A percentile compares a stretch with the other conserved stretches of the same genome.
Evolutionary conservation across 2,888 invertebrate species (phyloP).

Genomic region (Meteorus cinctellus): DNA sequence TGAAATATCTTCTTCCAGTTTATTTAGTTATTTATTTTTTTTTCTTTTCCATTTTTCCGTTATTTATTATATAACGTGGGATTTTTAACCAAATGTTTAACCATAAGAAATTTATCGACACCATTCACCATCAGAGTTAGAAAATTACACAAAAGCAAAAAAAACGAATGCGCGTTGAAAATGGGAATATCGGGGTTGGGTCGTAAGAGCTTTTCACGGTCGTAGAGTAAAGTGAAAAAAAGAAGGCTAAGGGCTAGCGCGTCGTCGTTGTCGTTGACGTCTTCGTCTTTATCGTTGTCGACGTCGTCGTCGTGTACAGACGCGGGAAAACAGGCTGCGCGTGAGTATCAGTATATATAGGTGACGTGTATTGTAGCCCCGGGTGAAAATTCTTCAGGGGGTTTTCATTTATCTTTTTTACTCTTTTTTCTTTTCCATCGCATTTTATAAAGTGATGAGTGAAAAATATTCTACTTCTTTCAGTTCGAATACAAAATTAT

Average conservation of each 20-base stretch:
- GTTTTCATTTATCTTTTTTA: conserved; percentile 30
- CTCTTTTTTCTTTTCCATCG: neutral
- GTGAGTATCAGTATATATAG: conserved; percentile 19
- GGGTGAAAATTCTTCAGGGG: neutral
- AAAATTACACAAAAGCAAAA: conserved; percentile 26
- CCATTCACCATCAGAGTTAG: conserved; percentile 4
- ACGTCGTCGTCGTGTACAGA: neutral
- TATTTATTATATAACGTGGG: conserved; percentile 19
- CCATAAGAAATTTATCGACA: conserved; percentile 7
- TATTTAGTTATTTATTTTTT: neutral
- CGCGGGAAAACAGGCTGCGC: neutral
- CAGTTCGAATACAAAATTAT: no score
- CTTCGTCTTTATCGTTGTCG: conserved; percentile 40
- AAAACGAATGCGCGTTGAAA: conserved; percentile 48
- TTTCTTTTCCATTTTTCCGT: neutral
- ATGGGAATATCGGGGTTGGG: conserved; percentile 46
- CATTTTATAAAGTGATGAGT: neutral
- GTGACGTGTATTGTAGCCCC: conserved; percentile 31
- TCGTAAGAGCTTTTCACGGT: conserved; percentile 51
- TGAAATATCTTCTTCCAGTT: neutral
- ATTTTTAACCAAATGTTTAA: neutral
- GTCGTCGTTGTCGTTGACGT: conserved; percentile 44
- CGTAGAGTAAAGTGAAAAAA: conserved; percentile 49
- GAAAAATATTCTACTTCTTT: conserved; percentile 31
- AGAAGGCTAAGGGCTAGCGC: conserved; percentile 51